Evolutionary conservation across 2,113 vertebrate genomes (phyloP), one percentile per base, ranked within the genome.

Genomic region (Onychostoma macrolepis): DNA sequence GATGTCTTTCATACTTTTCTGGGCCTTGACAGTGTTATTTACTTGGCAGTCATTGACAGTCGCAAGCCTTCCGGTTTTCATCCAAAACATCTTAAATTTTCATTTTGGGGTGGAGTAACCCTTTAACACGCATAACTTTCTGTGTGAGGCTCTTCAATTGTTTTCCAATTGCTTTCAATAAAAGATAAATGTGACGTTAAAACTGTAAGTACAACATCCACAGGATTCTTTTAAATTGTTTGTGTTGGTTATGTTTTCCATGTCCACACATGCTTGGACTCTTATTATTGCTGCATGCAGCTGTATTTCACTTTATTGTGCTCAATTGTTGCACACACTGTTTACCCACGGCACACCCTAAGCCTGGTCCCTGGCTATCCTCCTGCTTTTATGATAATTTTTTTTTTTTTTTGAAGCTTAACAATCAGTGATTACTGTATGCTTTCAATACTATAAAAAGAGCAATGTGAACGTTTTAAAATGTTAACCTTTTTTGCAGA

Each of bases 321-420:
- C 41, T 43, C 43, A 41, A 75, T 26, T 45, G 72, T 45, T 26
- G 41, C 24, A 13, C 21, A n/a, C 41, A n/a, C 36, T 74, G 17
- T 76, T 76, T 76, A 76, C 72, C 10, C 41, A 45, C 15, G 72
- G 41, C 72, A 76, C 72, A 45, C 72, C 72, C 72, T 15, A 76
- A 76, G 41, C 12, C n/a, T 76, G 13, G 21, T 75, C 19, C 24
- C 11, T 67, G 65, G 65, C 10, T 75, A 75, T 71, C 24, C 72
- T 9, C 12, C 41, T 26, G 72, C 72, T 76, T 48, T 76, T 76
- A 76, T 45, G 12, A n/a, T 43, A 0, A 9, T 10, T 43, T 10
- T 48, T 50, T 15, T 50, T 15, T 15, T 50, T 45, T 45, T 72
- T 28, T 76, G 5, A 17, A 76, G 12, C 41, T 48, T 10, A 36